Conservation (phyloP, 2,888 invertebrate genomes). For the Scaeva pyrastri region DNA sequence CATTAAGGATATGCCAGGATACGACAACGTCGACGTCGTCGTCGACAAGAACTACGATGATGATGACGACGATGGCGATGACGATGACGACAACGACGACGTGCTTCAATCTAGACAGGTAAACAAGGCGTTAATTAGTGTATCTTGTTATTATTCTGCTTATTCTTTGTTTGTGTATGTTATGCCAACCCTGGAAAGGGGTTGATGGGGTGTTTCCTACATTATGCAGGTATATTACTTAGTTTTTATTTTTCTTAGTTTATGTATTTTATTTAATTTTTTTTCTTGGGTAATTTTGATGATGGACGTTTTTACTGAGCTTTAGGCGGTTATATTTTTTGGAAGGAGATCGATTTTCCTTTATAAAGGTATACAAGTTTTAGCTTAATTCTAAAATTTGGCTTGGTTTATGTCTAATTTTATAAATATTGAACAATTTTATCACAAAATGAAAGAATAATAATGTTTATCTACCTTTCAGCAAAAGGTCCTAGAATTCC, state of each 20-base stretch:
- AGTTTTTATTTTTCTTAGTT: slow-evolving; percentile 3
- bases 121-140: slow-evolving; percentile 75
- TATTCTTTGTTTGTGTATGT: slow-evolving; percentile 10
- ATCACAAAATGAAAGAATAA: too few relatives aligned
- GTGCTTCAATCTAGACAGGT: slow-evolving; percentile 75
- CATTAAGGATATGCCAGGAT: slow-evolving; percentile 69
- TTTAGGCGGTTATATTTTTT: slow-evolving; percentile 6
- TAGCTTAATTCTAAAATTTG: too few relatives aligned
- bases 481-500: too few relatives aligned
- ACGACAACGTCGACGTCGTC: slow-evolving; percentile 12
- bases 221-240: slow-evolving; percentile 42
- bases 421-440: too few relatives aligned
- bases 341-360: too few relatives aligned
- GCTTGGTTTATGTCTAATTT: too few relatives aligned
- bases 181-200: not conserved
- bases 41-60: not conserved
- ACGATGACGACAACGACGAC: slow-evolving; percentile 14
- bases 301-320: not conserved
- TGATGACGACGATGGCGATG: slow-evolving; percentile 9
- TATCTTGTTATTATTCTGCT: slow-evolving; percentile 65
- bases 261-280: not conserved
- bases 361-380: too few relatives aligned
- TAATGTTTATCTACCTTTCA: too few relatives aligned
- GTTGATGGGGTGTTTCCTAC: not conserved
- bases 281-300: not conserved